These are phyloP conservation scores for Acipenser ruthenus DNA, from an alignment of 2,797 vertebrate species.

Conservation along the genomic window DNA sequence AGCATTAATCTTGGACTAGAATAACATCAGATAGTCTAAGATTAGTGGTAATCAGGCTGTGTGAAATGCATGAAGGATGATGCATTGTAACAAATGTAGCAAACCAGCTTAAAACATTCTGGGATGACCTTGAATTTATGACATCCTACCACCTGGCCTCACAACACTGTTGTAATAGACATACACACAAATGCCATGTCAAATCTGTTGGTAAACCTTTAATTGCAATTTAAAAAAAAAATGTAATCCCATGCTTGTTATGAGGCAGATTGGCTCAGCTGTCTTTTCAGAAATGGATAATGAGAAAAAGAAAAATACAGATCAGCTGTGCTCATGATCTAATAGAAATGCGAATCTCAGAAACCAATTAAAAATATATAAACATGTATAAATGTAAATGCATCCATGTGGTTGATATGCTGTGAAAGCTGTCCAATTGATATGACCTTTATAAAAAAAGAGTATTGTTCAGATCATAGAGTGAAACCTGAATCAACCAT, in stretches of 20 bases:
- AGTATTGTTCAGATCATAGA: too few species aligned
- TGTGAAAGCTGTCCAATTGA: too few species aligned
- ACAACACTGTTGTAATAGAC: background rate
- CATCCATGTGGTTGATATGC: background rate
- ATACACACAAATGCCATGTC: background rate
- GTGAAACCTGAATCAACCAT: too few species aligned
- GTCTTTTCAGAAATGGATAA: background rate
- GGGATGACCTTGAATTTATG: background rate
- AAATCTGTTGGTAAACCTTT: conserved; percentile 1
- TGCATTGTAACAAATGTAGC: too few species aligned
- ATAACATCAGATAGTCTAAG: too few species aligned
- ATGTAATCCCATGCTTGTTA: background rate
- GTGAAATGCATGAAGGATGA: too few species aligned
- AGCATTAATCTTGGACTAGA: too few species aligned
- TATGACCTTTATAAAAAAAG: too few species aligned
- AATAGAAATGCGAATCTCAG: too few species aligned
- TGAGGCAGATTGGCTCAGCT: conserved; percentile 4
- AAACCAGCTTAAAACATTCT: too few species aligned
- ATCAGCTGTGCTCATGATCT: background rate
- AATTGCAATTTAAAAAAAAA: background rate
- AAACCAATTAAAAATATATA: too few species aligned
- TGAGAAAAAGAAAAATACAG: background rate
- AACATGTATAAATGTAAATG: background rate
- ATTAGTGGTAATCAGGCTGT: too few species aligned
- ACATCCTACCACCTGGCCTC: background rate